Percentiles rank a stretch among this genome's conserved stretches.
Evolutionary conservation across 2,113 vertebrate species (phyloP).

Genomic region (Pithys albifrons): DNA sequence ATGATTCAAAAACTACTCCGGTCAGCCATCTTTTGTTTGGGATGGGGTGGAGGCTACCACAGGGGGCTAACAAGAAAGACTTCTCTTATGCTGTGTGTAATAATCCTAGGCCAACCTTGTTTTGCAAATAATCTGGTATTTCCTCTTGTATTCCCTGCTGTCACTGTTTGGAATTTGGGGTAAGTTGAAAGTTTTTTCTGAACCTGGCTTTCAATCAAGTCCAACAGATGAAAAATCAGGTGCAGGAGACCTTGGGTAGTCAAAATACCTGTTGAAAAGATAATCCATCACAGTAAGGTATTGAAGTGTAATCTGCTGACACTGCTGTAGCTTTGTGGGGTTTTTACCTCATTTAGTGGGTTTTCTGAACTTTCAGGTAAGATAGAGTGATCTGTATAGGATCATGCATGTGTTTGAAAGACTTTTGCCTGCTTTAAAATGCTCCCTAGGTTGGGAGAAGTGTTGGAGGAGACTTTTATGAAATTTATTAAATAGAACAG

Average conservation of each 20-base stretch:
- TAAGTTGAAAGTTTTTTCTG: constrained; percentile 50
- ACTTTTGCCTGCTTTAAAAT: neutral
- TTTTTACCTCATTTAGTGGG: neutral
- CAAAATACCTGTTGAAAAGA: neutral
- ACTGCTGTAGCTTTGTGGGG: neutral
- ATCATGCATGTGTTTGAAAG: neutral
- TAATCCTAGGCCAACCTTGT: neutral
- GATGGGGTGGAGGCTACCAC: neutral
- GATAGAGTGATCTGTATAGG: neutral
- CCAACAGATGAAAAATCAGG: neutral
- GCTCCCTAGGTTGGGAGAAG: neutral
- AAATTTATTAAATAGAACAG: neutral
- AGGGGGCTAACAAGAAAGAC: neutral
- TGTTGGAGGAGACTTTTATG: neutral
- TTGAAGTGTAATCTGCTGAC: neutral
- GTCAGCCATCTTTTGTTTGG: neutral
- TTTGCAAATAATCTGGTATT: constrained; percentile 60
- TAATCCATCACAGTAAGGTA: neutral
- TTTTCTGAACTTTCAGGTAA: neutral
- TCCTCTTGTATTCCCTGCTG: constrained; percentile 58
- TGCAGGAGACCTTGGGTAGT: neutral
- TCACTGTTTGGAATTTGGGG: constrained; percentile 47
- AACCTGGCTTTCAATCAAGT: constrained; percentile 3
- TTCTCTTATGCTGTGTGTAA: neutral
- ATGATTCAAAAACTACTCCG: neutral